Conservation (phyloP, 1,140 invertebrate species). For the Bombus impatiens region DNA sequence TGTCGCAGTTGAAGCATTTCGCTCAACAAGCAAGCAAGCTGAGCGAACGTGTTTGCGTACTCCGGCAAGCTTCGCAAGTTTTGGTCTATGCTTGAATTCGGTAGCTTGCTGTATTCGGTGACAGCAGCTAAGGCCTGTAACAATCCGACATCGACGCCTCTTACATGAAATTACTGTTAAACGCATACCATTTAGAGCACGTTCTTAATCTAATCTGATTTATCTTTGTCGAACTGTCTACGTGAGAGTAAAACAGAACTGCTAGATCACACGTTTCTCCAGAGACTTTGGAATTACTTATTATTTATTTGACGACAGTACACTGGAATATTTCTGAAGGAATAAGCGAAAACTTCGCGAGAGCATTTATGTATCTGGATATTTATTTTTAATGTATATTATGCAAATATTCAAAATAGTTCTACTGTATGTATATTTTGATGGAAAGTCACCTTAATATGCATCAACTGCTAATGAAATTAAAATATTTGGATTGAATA, state of each 20-base stretch:
- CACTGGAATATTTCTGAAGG: too few species aligned
- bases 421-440: neutral
- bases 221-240: conserved; percentile 41
- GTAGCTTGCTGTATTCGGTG: conserved; percentile 56
- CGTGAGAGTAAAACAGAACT: neutral
- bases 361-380: too few species aligned
- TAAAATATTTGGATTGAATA: neutral
- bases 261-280: neutral
- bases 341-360: too few species aligned
- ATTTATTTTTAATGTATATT: too few species aligned
- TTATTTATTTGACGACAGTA: neutral
- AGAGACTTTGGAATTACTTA: neutral
- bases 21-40: conserved; percentile 63
- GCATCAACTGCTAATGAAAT: neutral
- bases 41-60: conserved; percentile 60
- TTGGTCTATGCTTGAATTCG: conserved; percentile 25
- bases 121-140: conserved; percentile 76
- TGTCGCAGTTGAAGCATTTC: conserved; percentile 49
- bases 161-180: conserved; percentile 76
- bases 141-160: conserved; percentile 75
- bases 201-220: conserved; percentile 48
- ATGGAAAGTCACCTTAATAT: neutral
- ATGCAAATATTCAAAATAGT: too few species aligned
- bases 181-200: conserved; percentile 51
- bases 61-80: conserved; percentile 46